Percentiles rank a stretch among this genome's conserved stretches.
These are phyloP conservation scores for Epinotia bilunana DNA, from an alignment of 2,888 invertebrate genomes.

Conservation along the genomic window DNA sequence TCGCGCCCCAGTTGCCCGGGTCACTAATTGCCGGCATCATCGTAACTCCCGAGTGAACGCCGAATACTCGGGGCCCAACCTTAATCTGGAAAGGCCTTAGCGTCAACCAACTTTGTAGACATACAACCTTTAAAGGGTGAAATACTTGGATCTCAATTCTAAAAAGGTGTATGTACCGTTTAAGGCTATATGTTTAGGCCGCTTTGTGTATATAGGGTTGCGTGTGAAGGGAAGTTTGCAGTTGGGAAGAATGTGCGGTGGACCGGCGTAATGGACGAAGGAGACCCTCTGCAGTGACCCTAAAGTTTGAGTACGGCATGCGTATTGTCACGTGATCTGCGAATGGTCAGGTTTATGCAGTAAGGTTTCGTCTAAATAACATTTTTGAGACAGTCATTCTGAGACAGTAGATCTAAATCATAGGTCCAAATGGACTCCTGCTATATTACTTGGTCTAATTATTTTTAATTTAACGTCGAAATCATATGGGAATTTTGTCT, in stretches of 20 bases:
- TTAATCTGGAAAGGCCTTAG: constrained; percentile 1
- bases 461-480: too few species aligned
- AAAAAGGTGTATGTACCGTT: constrained; percentile 1
- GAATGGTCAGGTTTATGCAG: not conserved
- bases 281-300: constrained; percentile 11
- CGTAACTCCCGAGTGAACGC: constrained; percentile 8
- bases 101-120: constrained; percentile 43
- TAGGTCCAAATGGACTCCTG: too few species aligned
- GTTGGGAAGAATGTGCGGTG: constrained; percentile 20
- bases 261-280: constrained; percentile 15
- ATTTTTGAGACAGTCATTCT: not conserved
- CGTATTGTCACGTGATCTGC: constrained; percentile 16
- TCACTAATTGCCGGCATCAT: constrained; percentile 20
- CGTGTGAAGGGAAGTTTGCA: constrained; percentile 19
- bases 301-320: constrained; percentile 13
- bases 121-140: constrained; percentile 46
- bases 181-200: not conserved
- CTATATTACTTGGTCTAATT: too few species aligned
- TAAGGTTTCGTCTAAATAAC: not conserved
- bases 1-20: not conserved
- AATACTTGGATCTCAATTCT: constrained; percentile 1
- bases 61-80: not conserved
- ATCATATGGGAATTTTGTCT: too few species aligned
- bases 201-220: not conserved
- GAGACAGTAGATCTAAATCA: not conserved